Percentiles rank a stretch among this genome's conserved stretches.
phyloP scores from a whole-genome alignment of 2,113 vertebrate genomes.

The Trogon surrucura region DNA sequence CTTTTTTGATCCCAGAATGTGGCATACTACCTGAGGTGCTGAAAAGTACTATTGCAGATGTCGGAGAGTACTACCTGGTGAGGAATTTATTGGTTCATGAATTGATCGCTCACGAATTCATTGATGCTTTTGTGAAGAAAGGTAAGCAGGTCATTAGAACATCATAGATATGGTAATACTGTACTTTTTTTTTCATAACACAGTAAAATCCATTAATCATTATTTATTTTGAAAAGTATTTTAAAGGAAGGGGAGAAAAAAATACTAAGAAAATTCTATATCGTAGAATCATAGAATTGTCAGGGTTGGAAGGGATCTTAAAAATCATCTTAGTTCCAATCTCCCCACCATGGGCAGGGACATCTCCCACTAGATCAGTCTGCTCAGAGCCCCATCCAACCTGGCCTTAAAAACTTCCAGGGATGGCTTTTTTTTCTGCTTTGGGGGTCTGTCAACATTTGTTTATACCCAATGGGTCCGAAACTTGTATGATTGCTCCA shows the following conservation, averaged over 20 bases:
- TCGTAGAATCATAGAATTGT: background rate
- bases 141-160: constrained; percentile 73
- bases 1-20: constrained; percentile 89
- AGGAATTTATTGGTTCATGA: constrained; percentile 80
- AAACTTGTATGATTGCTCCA: background rate
- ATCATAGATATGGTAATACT: too few relatives aligned
- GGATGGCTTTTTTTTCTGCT: background rate
- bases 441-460: background rate
- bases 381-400: too few relatives aligned
- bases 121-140: constrained; percentile 80
- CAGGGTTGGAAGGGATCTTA: too few relatives aligned
- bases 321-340: too few relatives aligned
- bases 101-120: constrained; percentile 80
- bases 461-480: background rate
- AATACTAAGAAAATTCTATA: background rate
- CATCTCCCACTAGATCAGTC: too few relatives aligned
- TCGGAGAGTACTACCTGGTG: constrained; percentile 85
- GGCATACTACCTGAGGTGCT: constrained; percentile 78
- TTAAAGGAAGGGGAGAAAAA: background rate
- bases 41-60: constrained; percentile 66
- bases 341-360: too few relatives aligned
- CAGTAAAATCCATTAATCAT: background rate
- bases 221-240: background rate
- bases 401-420: too few relatives aligned
- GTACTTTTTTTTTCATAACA: background rate